Base-by-base conservation (phyloP, 2,797 vertebrate species). In the Acanthurus leucopareius region DNA sequence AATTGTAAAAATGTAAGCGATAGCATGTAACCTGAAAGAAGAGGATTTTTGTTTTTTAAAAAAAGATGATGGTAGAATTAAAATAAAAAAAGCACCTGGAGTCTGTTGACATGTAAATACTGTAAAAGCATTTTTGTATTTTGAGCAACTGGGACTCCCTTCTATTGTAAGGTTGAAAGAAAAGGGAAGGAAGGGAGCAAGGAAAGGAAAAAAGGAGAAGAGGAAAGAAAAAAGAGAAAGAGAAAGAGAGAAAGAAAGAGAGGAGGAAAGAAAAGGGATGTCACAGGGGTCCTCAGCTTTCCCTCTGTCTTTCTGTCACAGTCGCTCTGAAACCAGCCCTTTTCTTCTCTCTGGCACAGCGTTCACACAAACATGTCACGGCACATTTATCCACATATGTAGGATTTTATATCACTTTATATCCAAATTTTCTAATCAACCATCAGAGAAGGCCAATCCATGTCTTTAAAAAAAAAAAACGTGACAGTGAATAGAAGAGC, bases 1-100 rank as follows among this genome's bases (percentile, higher is more conserved):
- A 79, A 88, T 79, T 82, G 88, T 88, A 85, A 87, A 73, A 92
- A 88, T 89, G 91, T 85, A 80, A 91, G 93, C 59, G 84, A 93
- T 89, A 83, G 66, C 64, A 85, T 92, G 90, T 84, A 74, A 78
- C 1, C 22, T 28, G 59, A 74, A 75, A 69, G 77, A 66, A 79
- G 63, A 73, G 42, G 45, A 75, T 53, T 66, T 82, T 38, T 65
- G 47, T 28, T 28, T 28, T 28, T 28, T 28, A 28, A 28, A 56
- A 62, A 49, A 49, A n/a, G 19, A 16, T 15, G 17, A n/a, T 19
- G 16, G 14, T 20, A 25, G 54, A 73, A 80, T 1, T 0, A 62
- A 20, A 58, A 69, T 72, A 59, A 77, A 72, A 73, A 67, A 79
- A 80, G 74, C 1, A 17, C 1, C 40, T 49, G 9, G 11, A 63